phyloP scores from a whole-genome alignment of 2,797 vertebrate species.

The Cryptoblepharus egeriae region DNA sequence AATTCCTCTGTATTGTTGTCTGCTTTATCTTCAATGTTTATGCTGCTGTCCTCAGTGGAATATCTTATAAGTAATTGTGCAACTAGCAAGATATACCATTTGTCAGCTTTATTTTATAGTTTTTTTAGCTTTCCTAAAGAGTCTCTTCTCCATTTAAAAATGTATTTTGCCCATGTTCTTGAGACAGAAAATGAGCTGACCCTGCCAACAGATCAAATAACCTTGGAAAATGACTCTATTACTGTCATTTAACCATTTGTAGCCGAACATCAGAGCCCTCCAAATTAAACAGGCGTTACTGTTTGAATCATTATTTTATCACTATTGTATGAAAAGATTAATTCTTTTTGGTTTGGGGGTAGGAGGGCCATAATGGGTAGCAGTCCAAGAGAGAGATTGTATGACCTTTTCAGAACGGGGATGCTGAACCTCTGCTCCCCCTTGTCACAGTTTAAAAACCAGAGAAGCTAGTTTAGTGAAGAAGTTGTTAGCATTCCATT shows the following conservation, averaged over 20 bases:
- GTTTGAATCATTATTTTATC: constrained; percentile 85
- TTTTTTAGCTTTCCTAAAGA: constrained; percentile 25
- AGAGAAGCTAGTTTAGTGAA: constrained; percentile 84
- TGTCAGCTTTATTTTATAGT: constrained; percentile 39
- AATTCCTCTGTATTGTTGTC: constrained; percentile 47
- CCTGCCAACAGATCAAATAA: constrained; percentile 62
- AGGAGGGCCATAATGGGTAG: constrained; percentile 83
- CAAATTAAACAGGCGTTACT: constrained; percentile 83
- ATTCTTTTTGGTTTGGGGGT: constrained; percentile 74
- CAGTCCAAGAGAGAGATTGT: constrained; percentile 84
- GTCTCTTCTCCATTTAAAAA: constrained; percentile 43
- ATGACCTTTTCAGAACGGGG: constrained; percentile 94
- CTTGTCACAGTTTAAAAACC: constrained; percentile 88
- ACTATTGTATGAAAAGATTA: constrained; percentile 79
- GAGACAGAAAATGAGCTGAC: constrained; percentile 62
- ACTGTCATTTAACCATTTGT: constrained; percentile 73
- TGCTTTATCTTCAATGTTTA: constrained; percentile 27
- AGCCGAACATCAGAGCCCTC: constrained; percentile 69
- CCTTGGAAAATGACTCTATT: constrained; percentile 69
- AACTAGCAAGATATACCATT: constrained; percentile 48
- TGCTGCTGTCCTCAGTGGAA: constrained; percentile 19
- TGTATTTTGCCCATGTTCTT: constrained; percentile 50
- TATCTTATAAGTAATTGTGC: constrained; percentile 24
- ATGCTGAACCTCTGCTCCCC: constrained; percentile 86
- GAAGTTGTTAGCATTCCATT: constrained; percentile 92